These are phyloP conservation scores for Spialia ferax DNA, from an alignment of 2,888 invertebrate genomes.

Conservation along the genomic window DNA sequence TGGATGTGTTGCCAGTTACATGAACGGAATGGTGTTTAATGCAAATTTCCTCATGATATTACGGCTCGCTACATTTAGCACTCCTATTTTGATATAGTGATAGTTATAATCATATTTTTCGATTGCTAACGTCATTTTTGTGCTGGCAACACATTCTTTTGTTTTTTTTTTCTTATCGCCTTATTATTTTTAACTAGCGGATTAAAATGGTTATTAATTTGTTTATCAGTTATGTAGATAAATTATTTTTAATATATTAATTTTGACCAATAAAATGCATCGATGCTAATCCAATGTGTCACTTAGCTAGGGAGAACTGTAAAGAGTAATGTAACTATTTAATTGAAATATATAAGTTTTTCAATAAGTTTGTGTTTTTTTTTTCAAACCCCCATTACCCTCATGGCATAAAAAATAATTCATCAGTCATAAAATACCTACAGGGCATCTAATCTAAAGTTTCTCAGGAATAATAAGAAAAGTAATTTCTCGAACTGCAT, in stretches of 20 bases:
- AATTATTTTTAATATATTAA: conserved; percentile 81
- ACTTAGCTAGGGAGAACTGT: conserved; percentile 84
- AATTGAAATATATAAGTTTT: conserved; percentile 86
- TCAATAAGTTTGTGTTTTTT: conserved; percentile 53
- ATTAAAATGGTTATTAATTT: conserved; percentile 69
- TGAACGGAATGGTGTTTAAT: conserved; percentile 18
- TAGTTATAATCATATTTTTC: conserved; percentile 41
- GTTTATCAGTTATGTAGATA: conserved; percentile 79
- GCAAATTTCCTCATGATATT: conserved; percentile 15
- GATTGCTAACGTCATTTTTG: conserved; percentile 46
- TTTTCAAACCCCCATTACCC: neutral
- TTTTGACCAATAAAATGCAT: conserved; percentile 83
- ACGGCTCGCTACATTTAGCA: conserved; percentile 34
- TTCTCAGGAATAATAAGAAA: too few species aligned
- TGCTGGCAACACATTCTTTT: conserved; percentile 60
- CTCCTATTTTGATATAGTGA: conserved; percentile 40
- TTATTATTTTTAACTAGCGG: conserved; percentile 62
- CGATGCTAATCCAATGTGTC: conserved; percentile 77
- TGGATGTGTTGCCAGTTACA: conserved; percentile 47
- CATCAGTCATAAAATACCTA: too few species aligned
- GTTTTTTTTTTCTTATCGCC: conserved; percentile 56
- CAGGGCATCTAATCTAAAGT: too few species aligned
- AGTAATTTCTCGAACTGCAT: too few species aligned
- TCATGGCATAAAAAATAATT: neutral
- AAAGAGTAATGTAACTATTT: conserved; percentile 86